phyloP scores from a whole-genome alignment of 1,140 invertebrate genomes.

The Dryas iulia region DNA sequence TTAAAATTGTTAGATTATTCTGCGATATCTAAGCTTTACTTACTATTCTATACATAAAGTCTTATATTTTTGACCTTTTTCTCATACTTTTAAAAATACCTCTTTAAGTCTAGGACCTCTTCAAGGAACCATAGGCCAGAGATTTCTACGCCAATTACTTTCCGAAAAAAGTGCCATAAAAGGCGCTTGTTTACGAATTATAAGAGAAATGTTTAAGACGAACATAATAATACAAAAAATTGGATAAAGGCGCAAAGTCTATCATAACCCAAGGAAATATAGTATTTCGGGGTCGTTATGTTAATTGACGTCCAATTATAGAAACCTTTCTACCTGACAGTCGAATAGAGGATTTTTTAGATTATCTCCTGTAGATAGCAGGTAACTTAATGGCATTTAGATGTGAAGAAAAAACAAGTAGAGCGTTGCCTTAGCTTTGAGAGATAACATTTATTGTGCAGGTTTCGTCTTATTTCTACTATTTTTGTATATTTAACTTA shows the following conservation, averaged over 20 bases:
- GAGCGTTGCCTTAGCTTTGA: background rate
- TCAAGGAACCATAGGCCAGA: no score
- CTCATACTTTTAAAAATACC: no score
- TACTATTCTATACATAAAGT: no score
- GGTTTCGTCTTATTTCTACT: background rate
- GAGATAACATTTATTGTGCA: background rate
- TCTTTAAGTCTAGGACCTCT: no score
- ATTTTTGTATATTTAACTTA: background rate
- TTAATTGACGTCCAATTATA: constrained; percentile 35
- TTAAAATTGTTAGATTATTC: no score
- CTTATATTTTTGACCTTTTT: no score
- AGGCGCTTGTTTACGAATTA: no score
- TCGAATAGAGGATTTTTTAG: constrained; percentile 19
- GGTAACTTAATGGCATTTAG: constrained; percentile 24
- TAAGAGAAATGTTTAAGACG: no score
- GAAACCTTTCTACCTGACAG: constrained; percentile 6
- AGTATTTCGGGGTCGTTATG: constrained; percentile 18
- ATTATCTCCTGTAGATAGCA: constrained; percentile 27
- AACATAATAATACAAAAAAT: background rate
- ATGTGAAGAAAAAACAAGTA: constrained; percentile 12
- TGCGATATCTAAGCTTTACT: no score
- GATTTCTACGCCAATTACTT: no score
- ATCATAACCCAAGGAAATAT: constrained; percentile 34
- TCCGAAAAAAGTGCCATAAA: no score
- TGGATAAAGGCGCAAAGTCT: constrained; percentile 26